A percentile compares a stretch with the other conserved stretches of the same genome.
These are phyloP conservation scores for Bovichtus variegatus DNA, from an alignment of 2,797 vertebrate species.

Conservation along the genomic window DNA sequence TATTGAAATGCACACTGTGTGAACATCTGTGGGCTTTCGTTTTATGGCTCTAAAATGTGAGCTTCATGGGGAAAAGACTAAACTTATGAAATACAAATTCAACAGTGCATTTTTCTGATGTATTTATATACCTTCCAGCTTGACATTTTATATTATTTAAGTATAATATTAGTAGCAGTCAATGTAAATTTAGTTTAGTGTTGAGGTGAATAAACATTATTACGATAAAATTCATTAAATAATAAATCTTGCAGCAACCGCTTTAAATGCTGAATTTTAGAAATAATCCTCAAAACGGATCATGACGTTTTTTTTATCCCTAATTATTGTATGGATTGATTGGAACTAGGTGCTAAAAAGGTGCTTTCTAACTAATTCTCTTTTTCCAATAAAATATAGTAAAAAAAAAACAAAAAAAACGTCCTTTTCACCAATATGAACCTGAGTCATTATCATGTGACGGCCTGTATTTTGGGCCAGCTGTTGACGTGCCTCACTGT, in stretches of 20 bases:
- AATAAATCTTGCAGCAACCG: background rate
- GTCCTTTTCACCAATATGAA: slow-evolving; percentile 5
- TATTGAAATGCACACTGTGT: background rate
- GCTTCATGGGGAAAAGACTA: background rate
- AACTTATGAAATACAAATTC: background rate
- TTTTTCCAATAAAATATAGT: background rate
- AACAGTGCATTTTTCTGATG: background rate
- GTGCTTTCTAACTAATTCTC: background rate
- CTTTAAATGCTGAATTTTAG: background rate
- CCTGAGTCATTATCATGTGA: slow-evolving; percentile 16
- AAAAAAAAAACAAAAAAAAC: background rate
- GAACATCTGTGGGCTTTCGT: background rate
- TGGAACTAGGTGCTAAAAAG: too few species aligned
- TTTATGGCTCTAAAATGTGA: background rate
- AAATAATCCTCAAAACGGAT: slow-evolving; percentile 6
- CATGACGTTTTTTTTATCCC: slow-evolving; percentile 2
- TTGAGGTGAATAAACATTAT: background rate
- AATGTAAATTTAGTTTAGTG: background rate
- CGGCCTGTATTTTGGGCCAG: slow-evolving; percentile 40
- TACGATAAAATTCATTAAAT: background rate
- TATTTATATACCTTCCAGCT: too few species aligned
- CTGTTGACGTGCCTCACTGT: slow-evolving; percentile 42
- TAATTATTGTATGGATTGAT: slow-evolving; percentile 1
- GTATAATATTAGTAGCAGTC: background rate
- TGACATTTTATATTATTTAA: too few species aligned